Percentiles rank a stretch among this genome's conserved stretches.
phyloP scores from a whole-genome alignment of 2,113 vertebrate genomes.

The Leucoraja erinaceus region DNA sequence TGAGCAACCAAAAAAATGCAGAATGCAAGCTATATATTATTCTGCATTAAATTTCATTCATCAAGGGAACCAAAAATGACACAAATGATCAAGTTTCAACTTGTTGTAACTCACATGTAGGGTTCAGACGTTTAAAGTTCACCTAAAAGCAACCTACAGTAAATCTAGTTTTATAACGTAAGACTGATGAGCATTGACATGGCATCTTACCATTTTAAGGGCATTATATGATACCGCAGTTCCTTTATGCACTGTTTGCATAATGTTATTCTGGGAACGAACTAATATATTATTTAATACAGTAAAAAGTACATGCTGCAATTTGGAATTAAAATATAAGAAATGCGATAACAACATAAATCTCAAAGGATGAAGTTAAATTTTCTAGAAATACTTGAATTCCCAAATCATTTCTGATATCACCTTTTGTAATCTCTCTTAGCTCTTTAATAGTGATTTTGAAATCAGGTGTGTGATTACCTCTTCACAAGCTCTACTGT shows the following conservation, averaged over 20 bases:
- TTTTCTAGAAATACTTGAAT: neutral
- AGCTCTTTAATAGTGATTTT: neutral
- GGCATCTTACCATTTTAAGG: neutral
- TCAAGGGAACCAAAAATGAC: neutral
- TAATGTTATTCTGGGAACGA: neutral
- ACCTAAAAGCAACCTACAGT: neutral
- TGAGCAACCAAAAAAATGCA: neutral
- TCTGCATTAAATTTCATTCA: neutral
- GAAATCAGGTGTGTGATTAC: neutral
- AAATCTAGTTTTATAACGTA: neutral
- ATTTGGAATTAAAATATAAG: neutral
- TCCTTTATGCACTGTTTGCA: neutral
- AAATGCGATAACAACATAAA: neutral
- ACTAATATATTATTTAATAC: neutral
- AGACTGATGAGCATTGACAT: neutral
- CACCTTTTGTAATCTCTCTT: neutral
- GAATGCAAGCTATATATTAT: neutral
- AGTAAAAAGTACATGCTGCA: neutral
- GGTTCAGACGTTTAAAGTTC: neutral
- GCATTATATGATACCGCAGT: neutral
- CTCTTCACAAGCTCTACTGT: neutral
- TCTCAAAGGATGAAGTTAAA: neutral
- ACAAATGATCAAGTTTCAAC: neutral
- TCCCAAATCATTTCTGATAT: neutral
- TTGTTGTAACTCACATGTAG: neutral